Percentiles rank a stretch among this genome's conserved stretches.
These are phyloP conservation scores for Trichopoda pennipes DNA, from an alignment of 2,888 invertebrate species.

Conservation along the genomic window DNA sequence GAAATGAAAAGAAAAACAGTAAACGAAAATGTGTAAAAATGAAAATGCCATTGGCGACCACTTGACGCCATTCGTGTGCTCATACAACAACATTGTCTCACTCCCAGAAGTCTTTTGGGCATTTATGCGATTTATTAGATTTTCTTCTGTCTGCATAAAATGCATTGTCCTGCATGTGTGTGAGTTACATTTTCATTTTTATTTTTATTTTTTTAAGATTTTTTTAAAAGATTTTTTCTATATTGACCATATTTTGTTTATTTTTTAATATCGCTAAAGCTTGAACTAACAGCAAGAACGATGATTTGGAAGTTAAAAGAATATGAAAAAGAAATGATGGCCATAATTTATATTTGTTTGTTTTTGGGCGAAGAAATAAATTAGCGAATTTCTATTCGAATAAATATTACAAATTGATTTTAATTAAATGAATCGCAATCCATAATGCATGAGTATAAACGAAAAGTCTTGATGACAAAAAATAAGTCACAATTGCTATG, in stretches of 20 bases:
- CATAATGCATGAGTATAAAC: too few species aligned
- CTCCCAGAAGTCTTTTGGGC: constrained; percentile 41
- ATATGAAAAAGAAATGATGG: constrained; percentile 19
- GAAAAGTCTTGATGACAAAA: too few species aligned
- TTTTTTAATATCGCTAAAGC: constrained; percentile 17
- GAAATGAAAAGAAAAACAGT: not conserved
- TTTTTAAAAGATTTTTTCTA: constrained; percentile 44
- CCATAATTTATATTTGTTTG: constrained; percentile 6
- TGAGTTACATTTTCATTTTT: constrained; percentile 26
- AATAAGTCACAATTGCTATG: too few species aligned
- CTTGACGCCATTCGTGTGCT: constrained; percentile 63
- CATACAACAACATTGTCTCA: constrained; percentile 13
- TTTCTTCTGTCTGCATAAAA: constrained; percentile 61
- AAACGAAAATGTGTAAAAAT: constrained; percentile 49
- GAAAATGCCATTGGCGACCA: constrained; percentile 67
- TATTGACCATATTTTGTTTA: constrained; percentile 31
- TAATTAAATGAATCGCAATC: not conserved
- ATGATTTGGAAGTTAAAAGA: constrained; percentile 17
- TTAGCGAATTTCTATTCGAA: too few species aligned
- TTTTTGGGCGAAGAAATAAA: not conserved
- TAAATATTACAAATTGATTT: not conserved
- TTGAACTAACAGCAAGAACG: constrained; percentile 36
- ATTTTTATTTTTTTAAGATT: constrained; percentile 13
- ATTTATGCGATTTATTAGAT: constrained; percentile 66
- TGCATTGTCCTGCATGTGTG: not conserved